Evolutionary conservation across 1,140 invertebrate genomes (phyloP), one percentile per base, ranked within the genome.

Genomic region (Drosophila tropicalis): DNA sequence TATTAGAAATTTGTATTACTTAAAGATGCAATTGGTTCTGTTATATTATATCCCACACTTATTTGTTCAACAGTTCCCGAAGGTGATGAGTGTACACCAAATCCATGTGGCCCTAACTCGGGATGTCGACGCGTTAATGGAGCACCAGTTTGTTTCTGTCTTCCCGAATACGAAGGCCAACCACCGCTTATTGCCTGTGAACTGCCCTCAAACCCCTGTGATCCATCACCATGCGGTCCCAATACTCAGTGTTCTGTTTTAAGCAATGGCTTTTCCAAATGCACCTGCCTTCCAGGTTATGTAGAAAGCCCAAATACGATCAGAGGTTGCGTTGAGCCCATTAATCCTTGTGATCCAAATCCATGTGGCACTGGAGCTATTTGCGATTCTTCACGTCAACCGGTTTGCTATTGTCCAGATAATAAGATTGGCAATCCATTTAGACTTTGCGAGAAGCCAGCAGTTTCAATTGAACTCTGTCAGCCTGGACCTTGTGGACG

Each of bases 231-330:
- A 0, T 98, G 97, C 90, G 97, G 97, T 10, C 96, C 96, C 3
- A 98, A 98, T 81, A 98, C 97, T 3, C 95, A 97, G 83, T 98
- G 97, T 84, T 94, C 96, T 1, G 93, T 97, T 17, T 91, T 97
- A 12, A 93, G 93, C n/a, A 97, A 97, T 85, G 96, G 97, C 41
- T 96, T 97, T 85, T 95, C 96, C 0, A 97, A 97, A 92, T 98
- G 97, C 90, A 97, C 96, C 1, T 98, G 97, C 85, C 93, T 97
- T 64, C 93, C 95, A 66, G 96, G 96, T 17, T 97, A 95, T 87
- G 93, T 97, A 12, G 97, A 97, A 92, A 96, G 96, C 91, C 96
- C 96, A 1, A 97, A 97, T 79, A 97, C 97, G 0, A 95, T 98
- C 51, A 94, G 96, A 87, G 97, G 97, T 29, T 97, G 97, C 83